Base-by-base conservation (phyloP, 2,888 invertebrate species). In the Phaedon cochleariae region DNA sequence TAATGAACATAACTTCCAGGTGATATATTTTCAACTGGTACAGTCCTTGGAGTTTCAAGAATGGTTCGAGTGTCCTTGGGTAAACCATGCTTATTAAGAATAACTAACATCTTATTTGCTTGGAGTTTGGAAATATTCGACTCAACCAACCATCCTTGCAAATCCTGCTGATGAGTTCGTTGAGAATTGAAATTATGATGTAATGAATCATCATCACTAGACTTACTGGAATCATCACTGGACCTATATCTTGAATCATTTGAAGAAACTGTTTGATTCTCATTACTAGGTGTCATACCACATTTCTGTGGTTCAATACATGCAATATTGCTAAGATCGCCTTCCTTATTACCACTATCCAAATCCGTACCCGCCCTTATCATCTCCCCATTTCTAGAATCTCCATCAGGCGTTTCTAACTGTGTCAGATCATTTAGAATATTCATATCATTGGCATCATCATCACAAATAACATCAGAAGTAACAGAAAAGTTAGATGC, bases 1-100 rank as follows among this genome's bases (percentile, higher is more conserved):
- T 46, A 58, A 58, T 58, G 58, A 18, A 58, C 17, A 58, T 57
- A 57, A 41, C 12, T 54, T 7, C 37, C 54, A 18, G 54, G 54
- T 34, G 31, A 31, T 10, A 54, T 55, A 41, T 55, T 21, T 41
- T 22, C 26, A 55, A 55, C 7, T 55, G 37, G 21, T 22, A 55
- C 55, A n/a, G n/a, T 10, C 37, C 55, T 17, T 34, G 37, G 22
- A 12, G 55, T 37, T 55, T 21, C 41, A 21, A 55, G 41, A 55
- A 55, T 20, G 21, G 55, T 55, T 34, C 55, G 55, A 20, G 41
- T 21, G 12, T 55, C 55, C 22, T 57, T 57, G 41, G 45, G 18
- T 45, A 57, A n/a, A 57, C 45, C 57, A 57, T 57, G 57, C 17
- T 26, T 57, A 41, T 57, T 37, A n/a, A 57, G 26, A 57, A 57